Conservation (phyloP, 2,888 invertebrate genomes). For the Drosophila quasianomalipes region DNA sequence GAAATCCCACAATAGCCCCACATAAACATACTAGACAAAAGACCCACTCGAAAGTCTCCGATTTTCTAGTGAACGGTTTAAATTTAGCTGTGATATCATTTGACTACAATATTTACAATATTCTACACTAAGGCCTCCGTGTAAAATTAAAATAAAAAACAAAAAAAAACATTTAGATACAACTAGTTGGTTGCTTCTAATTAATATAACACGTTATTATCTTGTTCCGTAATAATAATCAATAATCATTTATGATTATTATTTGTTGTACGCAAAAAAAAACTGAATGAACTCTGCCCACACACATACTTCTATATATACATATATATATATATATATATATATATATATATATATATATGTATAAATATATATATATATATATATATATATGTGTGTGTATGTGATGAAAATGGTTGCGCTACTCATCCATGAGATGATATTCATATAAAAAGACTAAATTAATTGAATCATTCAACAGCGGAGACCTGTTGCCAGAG, state of each 20-base stretch:
- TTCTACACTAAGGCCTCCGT: conserved; percentile 14
- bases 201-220: conserved; percentile 48
- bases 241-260: conserved; percentile 45
- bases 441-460: conserved; percentile 73
- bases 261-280: not conserved
- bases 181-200: conserved; percentile 17
- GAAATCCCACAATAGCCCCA: conserved; percentile 34
- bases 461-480: conserved; percentile 81
- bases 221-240: conserved; percentile 38
- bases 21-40: conserved; percentile 56
- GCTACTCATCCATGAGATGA: conserved; percentile 68
- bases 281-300: conserved; percentile 52
- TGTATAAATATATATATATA: too few relatives aligned
- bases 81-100: conserved; percentile 69
- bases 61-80: conserved; percentile 49
- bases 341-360: not conserved
- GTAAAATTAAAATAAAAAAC: conserved; percentile 29
- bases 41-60: conserved; percentile 57
- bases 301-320: conserved; percentile 16
- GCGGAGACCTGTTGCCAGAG: conserved; percentile 78
- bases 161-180: not conserved
- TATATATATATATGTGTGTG: not conserved
- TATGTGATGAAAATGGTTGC: conserved; percentile 20
- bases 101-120: conserved; percentile 32
- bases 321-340: not conserved